Percentiles rank a stretch among this genome's conserved stretches.
Conservation (phyloP, 2,113 vertebrate genomes). For the Xenopus borealis region DNA sequence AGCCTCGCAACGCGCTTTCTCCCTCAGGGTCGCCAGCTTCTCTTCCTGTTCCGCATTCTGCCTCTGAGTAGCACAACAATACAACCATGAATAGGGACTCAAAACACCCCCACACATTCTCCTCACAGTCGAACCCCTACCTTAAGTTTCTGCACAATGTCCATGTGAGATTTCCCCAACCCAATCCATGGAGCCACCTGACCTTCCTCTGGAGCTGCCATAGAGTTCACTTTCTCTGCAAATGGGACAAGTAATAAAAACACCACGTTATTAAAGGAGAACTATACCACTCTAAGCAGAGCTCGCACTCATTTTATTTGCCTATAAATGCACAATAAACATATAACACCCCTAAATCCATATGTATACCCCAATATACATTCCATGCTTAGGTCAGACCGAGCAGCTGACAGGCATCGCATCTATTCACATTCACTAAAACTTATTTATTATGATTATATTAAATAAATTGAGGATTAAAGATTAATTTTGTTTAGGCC, state of each 20-base stretch:
- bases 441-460: slow-evolving; percentile 28
- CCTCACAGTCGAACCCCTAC: not conserved
- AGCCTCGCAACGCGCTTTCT: slow-evolving; percentile 51
- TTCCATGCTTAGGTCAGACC: too few species aligned
- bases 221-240: not conserved
- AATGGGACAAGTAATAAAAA: not conserved
- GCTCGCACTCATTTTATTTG: not conserved
- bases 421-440: not conserved
- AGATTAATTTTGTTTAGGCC: slow-evolving; percentile 27
- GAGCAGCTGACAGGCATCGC: too few species aligned
- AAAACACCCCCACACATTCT: not conserved
- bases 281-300: too few species aligned
- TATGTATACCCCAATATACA: too few species aligned
- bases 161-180: not conserved
- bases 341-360: too few species aligned
- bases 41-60: slow-evolving; percentile 41
- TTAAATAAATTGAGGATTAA: slow-evolving; percentile 39
- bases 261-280: too few species aligned
- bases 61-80: not conserved
- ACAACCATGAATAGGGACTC: too few species aligned
- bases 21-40: slow-evolving; percentile 47
- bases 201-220: not conserved
- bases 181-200: not conserved
- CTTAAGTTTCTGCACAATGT: not conserved
- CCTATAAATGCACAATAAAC: too few species aligned